Conservation (phyloP, 2,797 vertebrate species). For the Limnodromus scolopaceus region DNA sequence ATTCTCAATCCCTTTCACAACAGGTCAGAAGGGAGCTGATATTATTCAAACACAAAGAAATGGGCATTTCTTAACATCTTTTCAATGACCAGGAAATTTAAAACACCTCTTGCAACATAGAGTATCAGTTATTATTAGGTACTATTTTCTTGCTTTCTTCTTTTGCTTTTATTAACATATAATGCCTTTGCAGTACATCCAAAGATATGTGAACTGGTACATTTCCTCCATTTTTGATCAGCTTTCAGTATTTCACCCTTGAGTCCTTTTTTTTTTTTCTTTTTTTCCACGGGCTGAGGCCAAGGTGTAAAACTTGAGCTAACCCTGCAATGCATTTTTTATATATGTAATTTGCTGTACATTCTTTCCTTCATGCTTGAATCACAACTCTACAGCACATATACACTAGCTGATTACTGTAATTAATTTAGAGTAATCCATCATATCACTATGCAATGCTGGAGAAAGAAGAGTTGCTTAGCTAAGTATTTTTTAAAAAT, state of each 20-base stretch:
- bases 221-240: constrained; percentile 59
- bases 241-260: constrained; percentile 44
- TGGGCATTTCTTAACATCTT: constrained; percentile 50
- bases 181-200: constrained; percentile 50
- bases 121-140: constrained; percentile 58
- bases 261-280: background rate
- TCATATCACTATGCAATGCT: constrained; percentile 7
- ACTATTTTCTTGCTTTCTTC: constrained; percentile 71
- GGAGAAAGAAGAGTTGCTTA: constrained; percentile 26
- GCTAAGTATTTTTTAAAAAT: background rate
- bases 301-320: constrained; percentile 56
- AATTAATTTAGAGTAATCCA: constrained; percentile 56
- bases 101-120: constrained; percentile 54
- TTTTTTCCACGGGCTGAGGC: background rate
- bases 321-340: constrained; percentile 16
- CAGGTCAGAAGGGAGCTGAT: constrained; percentile 57
- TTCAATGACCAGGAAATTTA: constrained; percentile 71
- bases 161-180: constrained; percentile 67
- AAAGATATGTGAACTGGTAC: constrained; percentile 44
- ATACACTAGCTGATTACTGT: constrained; percentile 15
- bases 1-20: constrained; percentile 58
- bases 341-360: background rate
- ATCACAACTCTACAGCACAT: constrained; percentile 6
- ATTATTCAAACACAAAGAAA: constrained; percentile 45
- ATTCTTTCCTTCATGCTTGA: constrained; percentile 42